Evolutionary conservation across 1,140 invertebrate species (phyloP), one percentile per base, ranked within the genome.

Genomic region (Mycetomoellerius zeteki): DNA sequence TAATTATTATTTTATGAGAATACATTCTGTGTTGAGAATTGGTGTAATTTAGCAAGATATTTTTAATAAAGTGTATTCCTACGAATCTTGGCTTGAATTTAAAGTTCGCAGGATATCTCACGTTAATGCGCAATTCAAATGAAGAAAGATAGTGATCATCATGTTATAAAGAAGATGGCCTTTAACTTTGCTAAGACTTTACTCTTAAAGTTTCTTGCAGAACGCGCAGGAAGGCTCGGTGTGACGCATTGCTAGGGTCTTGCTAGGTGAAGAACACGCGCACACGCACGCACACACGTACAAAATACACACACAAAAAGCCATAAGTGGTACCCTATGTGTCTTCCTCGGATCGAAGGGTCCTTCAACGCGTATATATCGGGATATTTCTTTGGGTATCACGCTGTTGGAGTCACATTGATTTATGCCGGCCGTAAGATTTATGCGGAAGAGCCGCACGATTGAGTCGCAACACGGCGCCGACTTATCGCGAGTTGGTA

Each of bases 401-500:
- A 94, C 92, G 92, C 93, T 93, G 94, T 92, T 94, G 92, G 92
- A 94, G 93, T 92, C 94, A 93, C 90, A 93, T 94, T 94, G 95
- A 95, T 95, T 95, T 95, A 95, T 95, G 90, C 92, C 87, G 81
- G 65, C 88, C 85, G 91, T 71, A 93, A 94, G 95, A 95, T 95
- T 95, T 95, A 95, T 94, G 92, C 91, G 92, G 92, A 94, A 94
- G 93, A 94, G 88, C 92, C 93, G 89, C 93, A 92, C 94, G 93
- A 95, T 95, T 95, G 94, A 95, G 94, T 95, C 93, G 93, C 94
- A 94, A 94, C 93, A 95, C 93, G 93, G 92, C 92, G 92, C 92
- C 94, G 94, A 95, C 94, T 95, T 95, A 95, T 95, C 93, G 94
- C 94, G 93, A 94, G 94, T 95, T 94, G 94, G 94, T 94, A 94